Conservation (phyloP, 2,888 invertebrate genomes). For the Antheraea yamamai region DNA sequence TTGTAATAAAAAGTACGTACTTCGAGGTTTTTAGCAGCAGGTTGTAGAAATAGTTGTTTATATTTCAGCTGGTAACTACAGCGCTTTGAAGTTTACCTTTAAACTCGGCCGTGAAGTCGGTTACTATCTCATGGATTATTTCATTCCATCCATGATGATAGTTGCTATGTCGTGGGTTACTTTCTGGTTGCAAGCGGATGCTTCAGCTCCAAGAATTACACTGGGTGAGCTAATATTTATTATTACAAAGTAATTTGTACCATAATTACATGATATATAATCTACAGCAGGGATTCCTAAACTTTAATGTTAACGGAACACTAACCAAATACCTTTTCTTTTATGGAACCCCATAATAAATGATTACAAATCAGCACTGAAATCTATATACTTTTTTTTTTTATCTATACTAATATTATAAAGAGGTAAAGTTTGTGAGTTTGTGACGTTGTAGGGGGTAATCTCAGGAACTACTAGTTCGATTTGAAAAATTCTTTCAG, state of each 20-base stretch:
- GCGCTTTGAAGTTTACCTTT: constrained; percentile 89
- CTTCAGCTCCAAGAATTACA: constrained; percentile 90
- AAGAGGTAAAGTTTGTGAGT: too few species aligned
- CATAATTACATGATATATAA: background rate
- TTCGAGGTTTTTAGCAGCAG: too few species aligned
- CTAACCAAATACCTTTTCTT: too few species aligned
- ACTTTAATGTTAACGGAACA: too few species aligned
- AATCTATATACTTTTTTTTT: too few species aligned
- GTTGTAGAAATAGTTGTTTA: constrained; percentile 21
- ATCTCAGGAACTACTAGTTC: too few species aligned
- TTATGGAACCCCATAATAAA: too few species aligned
- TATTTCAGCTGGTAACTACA: constrained; percentile 90
- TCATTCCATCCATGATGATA: constrained; percentile 92
- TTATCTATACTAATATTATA: too few species aligned
- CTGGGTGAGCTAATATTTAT: constrained; percentile 80
- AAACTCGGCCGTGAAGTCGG: constrained; percentile 91
- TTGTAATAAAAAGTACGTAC: too few species aligned
- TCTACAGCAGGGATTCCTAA: background rate
- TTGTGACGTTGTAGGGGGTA: too few species aligned
- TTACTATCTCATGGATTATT: constrained; percentile 94
- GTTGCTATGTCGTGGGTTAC: constrained; percentile 95
- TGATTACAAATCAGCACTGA: too few species aligned
- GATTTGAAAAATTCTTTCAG: too few species aligned
- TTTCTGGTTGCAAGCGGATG: constrained; percentile 94
- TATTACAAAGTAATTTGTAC: background rate